Base-by-base conservation (phyloP, 2,888 invertebrate genomes). In the Pollenia labialis region DNA sequence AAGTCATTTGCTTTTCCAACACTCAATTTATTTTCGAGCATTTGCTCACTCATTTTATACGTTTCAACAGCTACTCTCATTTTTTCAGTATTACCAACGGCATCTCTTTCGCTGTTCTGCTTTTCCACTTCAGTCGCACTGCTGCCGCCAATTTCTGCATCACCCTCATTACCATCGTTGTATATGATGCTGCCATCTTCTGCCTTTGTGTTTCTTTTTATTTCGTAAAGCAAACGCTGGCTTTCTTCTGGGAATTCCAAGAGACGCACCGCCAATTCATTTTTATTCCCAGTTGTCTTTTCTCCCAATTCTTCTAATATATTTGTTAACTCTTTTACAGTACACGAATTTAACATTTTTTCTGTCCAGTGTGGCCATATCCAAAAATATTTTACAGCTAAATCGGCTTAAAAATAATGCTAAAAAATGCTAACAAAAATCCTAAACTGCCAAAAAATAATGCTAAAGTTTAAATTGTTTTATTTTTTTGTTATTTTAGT, bases 211-310 rank as follows among this genome's bases (percentile, higher is more conserved):
- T 32, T 32, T 32, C 32, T 32, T 32, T 32, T 32, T 32, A 32
- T 68, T 68, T 32, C 4, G 23, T 52, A 56, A 58, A 12, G 7
- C 9, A 77, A 3, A 23, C 18, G 54, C 56, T 48, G 12, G 14
- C 32, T 56, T 32, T 11, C 16, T 48, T 58, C 42, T 18, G 58
- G 62, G 16, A 60, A 80, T 50, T 80, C 9, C 40, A 80, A 44
- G 18, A 77, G 56, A 56, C 76, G 64, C 76, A 66, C 56, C n/a
- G 66, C 44, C 2, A 77, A 32, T 46, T 66, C 76, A 66, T 66
- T 77, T 54, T 76, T 76, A 18, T 64, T 64, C n/a, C 76, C 64
- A 23, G 54, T 64, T 14, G 76, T 64, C 52, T 54, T 76, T 64
- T 64, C 76, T 4, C 42, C 76, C 4, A 75, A 7, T 12, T 40